These are phyloP conservation scores for Drosophila truncata DNA, from an alignment of 1,140 invertebrate species.

Conservation along the genomic window DNA sequence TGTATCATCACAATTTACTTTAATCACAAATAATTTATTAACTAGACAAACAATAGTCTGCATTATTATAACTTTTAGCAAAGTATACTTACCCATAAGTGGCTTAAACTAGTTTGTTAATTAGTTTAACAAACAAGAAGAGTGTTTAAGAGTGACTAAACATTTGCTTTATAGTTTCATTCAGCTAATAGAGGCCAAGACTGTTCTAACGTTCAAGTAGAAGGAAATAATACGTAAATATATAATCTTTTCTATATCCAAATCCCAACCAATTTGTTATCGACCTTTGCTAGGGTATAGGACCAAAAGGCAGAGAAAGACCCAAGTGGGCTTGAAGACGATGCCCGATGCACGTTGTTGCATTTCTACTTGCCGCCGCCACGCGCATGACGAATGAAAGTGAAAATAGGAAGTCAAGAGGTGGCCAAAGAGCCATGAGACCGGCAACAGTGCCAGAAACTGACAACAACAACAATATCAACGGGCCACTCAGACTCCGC, in stretches of 20 bases:
- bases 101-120: conserved; percentile 1
- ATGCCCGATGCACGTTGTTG: conserved; percentile 35
- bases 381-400: conserved; percentile 73
- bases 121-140: not conserved
- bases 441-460: conserved; percentile 46
- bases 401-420: conserved; percentile 79
- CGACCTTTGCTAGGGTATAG: conserved; percentile 16
- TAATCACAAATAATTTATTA: not conserved
- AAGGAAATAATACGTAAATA: not conserved
- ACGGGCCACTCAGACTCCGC: conserved; percentile 43
- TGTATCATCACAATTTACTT: not conserved
- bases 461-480: conserved; percentile 23
- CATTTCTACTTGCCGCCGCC: conserved; percentile 58
- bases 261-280: not conserved
- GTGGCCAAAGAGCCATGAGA: conserved; percentile 64
- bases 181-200: not conserved
- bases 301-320: conserved; percentile 12
- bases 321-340: conserved; percentile 32
- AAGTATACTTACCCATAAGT: not conserved
- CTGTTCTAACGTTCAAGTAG: too few species aligned
- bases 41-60: not conserved
- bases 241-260: not conserved
- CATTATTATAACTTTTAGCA: not conserved
- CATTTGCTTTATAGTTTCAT: not conserved
- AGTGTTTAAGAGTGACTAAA: conserved; percentile 2